Evolutionary conservation across 2,888 invertebrate species (phyloP).

Genomic region (Creontiades dilutus): DNA sequence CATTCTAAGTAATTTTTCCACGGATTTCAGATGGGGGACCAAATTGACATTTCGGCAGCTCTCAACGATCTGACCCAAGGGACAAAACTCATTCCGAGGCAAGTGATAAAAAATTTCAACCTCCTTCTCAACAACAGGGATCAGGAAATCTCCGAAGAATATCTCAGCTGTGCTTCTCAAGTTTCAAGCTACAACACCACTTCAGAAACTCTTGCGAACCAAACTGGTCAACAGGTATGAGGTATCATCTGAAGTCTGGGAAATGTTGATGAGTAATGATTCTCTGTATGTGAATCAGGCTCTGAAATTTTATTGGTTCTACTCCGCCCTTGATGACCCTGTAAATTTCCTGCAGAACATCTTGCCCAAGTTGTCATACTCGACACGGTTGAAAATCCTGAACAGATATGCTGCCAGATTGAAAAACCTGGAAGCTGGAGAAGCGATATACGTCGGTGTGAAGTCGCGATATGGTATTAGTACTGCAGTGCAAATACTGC

Average conservation of each 20-base stretch:
- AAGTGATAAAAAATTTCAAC: slow-evolving; percentile 47
- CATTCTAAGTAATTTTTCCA: background rate
- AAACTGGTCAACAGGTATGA: slow-evolving; percentile 68
- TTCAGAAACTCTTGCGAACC: slow-evolving; percentile 45
- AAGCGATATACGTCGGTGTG: slow-evolving; percentile 56
- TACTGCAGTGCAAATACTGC: slow-evolving; percentile 70
- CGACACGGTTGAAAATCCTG: slow-evolving; percentile 72
- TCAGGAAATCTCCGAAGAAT: slow-evolving; percentile 8
- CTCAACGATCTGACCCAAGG: background rate
- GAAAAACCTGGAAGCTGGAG: slow-evolving; percentile 64
- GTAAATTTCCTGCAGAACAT: slow-evolving; percentile 57
- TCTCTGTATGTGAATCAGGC: slow-evolving; percentile 58
- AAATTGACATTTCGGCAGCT: background rate
- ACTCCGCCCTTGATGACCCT: slow-evolving; percentile 46
- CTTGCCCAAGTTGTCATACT: slow-evolving; percentile 67
- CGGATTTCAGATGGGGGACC: slow-evolving; percentile 41
- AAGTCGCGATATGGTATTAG: slow-evolving; percentile 69
- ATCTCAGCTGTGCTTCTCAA: slow-evolving; percentile 7
- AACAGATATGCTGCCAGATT: slow-evolving; percentile 70
- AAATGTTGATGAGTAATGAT: slow-evolving; percentile 64
- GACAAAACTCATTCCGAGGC: background rate
- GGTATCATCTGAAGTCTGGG: slow-evolving; percentile 60
- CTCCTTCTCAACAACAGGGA: background rate
- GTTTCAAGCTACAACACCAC: background rate
- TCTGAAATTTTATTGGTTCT: slow-evolving; percentile 73